Evolutionary conservation across 2,888 invertebrate species (phyloP).

Genomic region (Brassicogethes aeneus): DNA sequence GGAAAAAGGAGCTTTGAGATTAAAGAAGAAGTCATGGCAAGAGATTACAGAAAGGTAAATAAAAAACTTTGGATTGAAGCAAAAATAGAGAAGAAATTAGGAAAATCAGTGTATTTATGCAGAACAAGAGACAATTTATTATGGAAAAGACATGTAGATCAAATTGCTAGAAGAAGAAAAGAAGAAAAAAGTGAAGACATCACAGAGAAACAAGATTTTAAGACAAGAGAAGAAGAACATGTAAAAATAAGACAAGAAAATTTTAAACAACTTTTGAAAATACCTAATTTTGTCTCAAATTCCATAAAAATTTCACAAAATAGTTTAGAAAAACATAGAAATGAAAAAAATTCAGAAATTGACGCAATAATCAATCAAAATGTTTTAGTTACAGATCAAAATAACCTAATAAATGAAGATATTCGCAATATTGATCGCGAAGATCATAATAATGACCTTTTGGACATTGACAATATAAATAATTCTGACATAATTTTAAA

Average conservation of each 20-base stretch:
- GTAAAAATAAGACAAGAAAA: not conserved
- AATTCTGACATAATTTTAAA: slow-evolving; percentile 1
- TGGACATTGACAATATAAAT: not conserved
- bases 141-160: slow-evolving; percentile 2
- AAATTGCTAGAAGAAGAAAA: slow-evolving; percentile 1
- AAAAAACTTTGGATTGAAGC: slow-evolving; percentile 6
- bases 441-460: not conserved
- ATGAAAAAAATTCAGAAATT: not conserved
- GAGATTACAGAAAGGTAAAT: slow-evolving; percentile 7
- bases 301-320: too few species aligned
- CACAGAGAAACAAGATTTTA: not conserved
- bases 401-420: not conserved
- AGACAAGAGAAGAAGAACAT: not conserved
- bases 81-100: slow-evolving; percentile 3
- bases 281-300: slow-evolving; percentile 1
- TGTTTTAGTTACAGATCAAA: not conserved
- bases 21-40: slow-evolving; percentile 1
- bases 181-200: not conserved
- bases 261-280: not conserved
- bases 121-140: not conserved
- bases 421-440: not conserved
- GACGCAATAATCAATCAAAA: not conserved
- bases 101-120: slow-evolving; percentile 3
- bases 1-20: slow-evolving; percentile 2
- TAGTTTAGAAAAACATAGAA: not conserved